Conservation (phyloP, 2,113 vertebrate species). For the Picathartes gymnocephalus region DNA sequence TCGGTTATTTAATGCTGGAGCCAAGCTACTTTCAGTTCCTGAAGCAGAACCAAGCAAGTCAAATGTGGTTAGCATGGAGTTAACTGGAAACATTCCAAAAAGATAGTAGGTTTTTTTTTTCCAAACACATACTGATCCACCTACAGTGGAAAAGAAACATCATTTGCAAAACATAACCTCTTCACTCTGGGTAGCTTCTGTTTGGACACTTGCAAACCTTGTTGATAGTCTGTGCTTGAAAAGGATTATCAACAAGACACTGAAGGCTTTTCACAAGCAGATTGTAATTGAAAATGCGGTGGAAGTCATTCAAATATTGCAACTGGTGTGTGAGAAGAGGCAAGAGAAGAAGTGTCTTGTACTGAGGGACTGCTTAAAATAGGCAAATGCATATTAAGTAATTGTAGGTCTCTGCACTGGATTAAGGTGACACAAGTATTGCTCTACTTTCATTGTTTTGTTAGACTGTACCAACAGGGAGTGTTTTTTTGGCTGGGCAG, state of each 20-base stretch:
- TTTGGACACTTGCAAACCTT: neutral
- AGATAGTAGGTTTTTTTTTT: constrained; percentile 23
- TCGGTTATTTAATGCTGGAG: constrained; percentile 19
- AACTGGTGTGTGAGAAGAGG: neutral
- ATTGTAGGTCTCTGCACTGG: neutral
- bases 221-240: neutral
- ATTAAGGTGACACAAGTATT: neutral
- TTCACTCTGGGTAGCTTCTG: neutral
- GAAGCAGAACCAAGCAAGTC: constrained; percentile 51
- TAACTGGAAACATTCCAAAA: constrained; percentile 58
- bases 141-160: neutral
- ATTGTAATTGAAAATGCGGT: neutral
- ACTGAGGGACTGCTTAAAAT: neutral
- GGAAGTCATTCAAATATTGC: neutral
- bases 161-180: neutral
- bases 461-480: neutral
- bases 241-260: neutral
- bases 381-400: neutral
- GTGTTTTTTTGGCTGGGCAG: neutral
- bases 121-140: neutral
- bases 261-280: neutral
- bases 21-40: constrained; percentile 58
- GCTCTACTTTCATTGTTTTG: neutral
- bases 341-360: neutral
- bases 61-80: constrained; percentile 26